Evolutionary conservation across 2,113 vertebrate species (phyloP).

Genomic region (Ptilorrhoa leucosticta): DNA sequence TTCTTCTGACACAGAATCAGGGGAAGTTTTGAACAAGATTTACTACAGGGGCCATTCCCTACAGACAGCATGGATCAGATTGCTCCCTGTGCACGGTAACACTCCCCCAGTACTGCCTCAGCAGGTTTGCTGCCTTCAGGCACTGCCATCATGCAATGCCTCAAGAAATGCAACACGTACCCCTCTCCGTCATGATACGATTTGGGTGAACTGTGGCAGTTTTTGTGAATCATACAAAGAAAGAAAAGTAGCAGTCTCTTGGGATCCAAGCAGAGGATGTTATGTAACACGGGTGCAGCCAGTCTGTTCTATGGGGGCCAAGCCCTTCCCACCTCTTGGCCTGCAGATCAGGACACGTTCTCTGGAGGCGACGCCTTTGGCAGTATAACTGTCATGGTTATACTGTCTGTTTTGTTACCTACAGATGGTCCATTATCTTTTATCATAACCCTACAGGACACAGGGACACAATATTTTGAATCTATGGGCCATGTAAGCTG

Average conservation of each 20-base stretch:
- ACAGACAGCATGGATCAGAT: not conserved
- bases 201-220: not conserved
- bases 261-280: not conserved
- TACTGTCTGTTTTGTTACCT: not conserved
- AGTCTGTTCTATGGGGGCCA: not conserved
- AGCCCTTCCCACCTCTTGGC: not conserved
- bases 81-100: not conserved
- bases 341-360: not conserved
- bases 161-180: not conserved
- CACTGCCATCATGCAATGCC: not conserved
- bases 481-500: not conserved
- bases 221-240: not conserved
- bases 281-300: not conserved
- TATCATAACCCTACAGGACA: not conserved
- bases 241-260: not conserved
- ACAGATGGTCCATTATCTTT: not conserved
- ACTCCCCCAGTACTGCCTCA: no score
- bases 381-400: not conserved
- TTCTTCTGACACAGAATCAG: not conserved
- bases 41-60: not conserved
- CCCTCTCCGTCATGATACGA: not conserved
- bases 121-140: not conserved
- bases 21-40: not conserved
- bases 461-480: not conserved
- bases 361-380: not conserved